These are phyloP conservation scores for Tiliacea aurago DNA, from an alignment of 2,888 invertebrate genomes.

Conservation along the genomic window DNA sequence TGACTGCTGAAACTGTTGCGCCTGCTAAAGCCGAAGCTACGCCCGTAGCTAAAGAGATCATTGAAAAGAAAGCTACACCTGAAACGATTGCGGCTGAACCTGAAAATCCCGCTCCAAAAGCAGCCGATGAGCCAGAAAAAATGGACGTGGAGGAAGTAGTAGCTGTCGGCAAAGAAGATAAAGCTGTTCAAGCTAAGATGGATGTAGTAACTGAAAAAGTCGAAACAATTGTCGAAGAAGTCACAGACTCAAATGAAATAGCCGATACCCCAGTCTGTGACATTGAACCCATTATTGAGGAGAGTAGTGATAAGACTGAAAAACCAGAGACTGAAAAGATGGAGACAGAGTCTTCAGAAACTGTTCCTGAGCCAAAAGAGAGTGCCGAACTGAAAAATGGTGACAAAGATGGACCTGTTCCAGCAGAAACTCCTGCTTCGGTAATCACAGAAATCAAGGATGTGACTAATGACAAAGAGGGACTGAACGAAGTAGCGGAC, in stretches of 20 bases:
- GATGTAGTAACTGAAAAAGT: constrained; percentile 64
- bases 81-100: constrained; percentile 11
- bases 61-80: constrained; percentile 45
- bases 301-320: constrained; percentile 77
- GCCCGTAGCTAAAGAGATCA: constrained; percentile 31
- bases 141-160: constrained; percentile 76
- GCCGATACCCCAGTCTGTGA: constrained; percentile 70
- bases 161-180: constrained; percentile 43
- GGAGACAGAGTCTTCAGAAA: constrained; percentile 70
- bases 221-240: constrained; percentile 73
- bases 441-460: constrained; percentile 82
- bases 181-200: constrained; percentile 32
- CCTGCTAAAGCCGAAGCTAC: constrained; percentile 12
- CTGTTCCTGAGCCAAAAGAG: constrained; percentile 72
- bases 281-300: constrained; percentile 75
- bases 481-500: constrained; percentile 76
- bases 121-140: constrained; percentile 72
- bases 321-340: constrained; percentile 77
- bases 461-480: constrained; percentile 77
- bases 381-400: constrained; percentile 68
- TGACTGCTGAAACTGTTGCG: constrained; percentile 15
- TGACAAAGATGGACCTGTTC: constrained; percentile 63
- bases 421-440: constrained; percentile 73
- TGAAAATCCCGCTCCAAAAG: constrained; percentile 50
- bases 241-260: constrained; percentile 71